phyloP scores from a whole-genome alignment of 2,797 vertebrate species.

The Ctenopoma kingsleyae region DNA sequence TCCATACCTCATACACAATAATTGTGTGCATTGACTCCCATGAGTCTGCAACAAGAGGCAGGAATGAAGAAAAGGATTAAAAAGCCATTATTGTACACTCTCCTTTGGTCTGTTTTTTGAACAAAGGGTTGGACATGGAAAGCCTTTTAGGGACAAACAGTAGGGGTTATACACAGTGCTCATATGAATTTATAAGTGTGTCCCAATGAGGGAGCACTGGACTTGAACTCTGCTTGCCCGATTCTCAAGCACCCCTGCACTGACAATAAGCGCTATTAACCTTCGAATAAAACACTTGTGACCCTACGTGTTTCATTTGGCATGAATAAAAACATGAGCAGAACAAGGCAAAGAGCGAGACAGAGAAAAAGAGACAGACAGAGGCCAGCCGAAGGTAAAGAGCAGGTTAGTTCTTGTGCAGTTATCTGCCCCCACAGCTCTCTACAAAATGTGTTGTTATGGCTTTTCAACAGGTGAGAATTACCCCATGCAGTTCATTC shows the following conservation, averaged over 20 bases:
- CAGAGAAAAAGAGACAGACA: conserved; percentile 16
- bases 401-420: conserved; percentile 57
- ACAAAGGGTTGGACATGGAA: conserved; percentile 91
- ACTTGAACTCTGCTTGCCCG: conserved; percentile 28
- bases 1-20: conserved; percentile 20
- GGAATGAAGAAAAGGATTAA: conserved; percentile 46
- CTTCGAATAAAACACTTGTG: conserved; percentile 45
- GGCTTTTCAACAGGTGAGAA: conserved; percentile 93
- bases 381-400: conserved; percentile 21
- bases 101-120: conserved; percentile 71
- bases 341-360: conserved; percentile 28
- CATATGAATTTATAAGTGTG: conserved; percentile 86
- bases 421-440: conserved; percentile 82
- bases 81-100: conserved; percentile 55
- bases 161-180: conserved; percentile 83
- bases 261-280: conserved; percentile 46
- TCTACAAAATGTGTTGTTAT: conserved; percentile 84
- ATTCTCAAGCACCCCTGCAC: conserved; percentile 36
- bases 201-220: conserved; percentile 48
- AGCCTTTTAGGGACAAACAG: conserved; percentile 92
- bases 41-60: conserved; percentile 14
- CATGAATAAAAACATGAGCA: conserved; percentile 68
- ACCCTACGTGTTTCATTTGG: conserved; percentile 39
- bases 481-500: conserved; percentile 99
- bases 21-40: conserved; percentile 30